Base-by-base conservation (phyloP, 2,797 vertebrate species). In the Eremophila alpestris region DNA sequence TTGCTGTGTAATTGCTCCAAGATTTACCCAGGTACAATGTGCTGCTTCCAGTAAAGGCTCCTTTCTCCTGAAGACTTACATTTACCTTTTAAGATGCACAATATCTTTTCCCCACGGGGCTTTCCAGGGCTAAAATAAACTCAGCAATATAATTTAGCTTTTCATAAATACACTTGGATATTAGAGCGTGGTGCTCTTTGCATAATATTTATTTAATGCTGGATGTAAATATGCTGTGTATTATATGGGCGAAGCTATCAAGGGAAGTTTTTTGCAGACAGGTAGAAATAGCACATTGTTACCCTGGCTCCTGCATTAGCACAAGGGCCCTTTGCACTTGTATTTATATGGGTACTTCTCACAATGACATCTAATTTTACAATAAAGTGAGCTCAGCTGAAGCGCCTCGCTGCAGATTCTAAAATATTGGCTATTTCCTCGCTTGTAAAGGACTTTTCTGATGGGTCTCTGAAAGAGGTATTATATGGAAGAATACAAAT, bases 1-100 rank as follows among this genome's bases (percentile, higher is more conserved):
- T 98, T 97, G 96, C 97, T 94, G 89, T 90, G 97, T 98, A 97
- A 98, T 98, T 98, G 97, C 97, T 96, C 97, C 95, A 89, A 96
- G 97, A 98, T 97, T 97, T 98, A 97, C 97, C 97, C 97, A 95
- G 97, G 97, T 97, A 96, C 96, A 95, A 95, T 92, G 96, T 75
- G 94, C 93, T 92, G 86, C 87, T 96, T 94, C 93, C 81, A 94
- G 90, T 76, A 96, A 95, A 73, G 82, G 86, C 34, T 92, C 69
- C 95, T 93, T 91, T 96, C 94, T 92, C 75, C 79, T 94, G 95
- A 97, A 95, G 95, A 96, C 97, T 97, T 97, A 96, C 97, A 95
- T 97, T 97, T 96, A 95, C 96, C 97, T 97, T 97, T 97, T 96
- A 96, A 97, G 97, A 97, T 80, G 96, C 94, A 97, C 96, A 96